Conservation (phyloP, 2,113 vertebrate species). For the Micronisus gabar region DNA sequence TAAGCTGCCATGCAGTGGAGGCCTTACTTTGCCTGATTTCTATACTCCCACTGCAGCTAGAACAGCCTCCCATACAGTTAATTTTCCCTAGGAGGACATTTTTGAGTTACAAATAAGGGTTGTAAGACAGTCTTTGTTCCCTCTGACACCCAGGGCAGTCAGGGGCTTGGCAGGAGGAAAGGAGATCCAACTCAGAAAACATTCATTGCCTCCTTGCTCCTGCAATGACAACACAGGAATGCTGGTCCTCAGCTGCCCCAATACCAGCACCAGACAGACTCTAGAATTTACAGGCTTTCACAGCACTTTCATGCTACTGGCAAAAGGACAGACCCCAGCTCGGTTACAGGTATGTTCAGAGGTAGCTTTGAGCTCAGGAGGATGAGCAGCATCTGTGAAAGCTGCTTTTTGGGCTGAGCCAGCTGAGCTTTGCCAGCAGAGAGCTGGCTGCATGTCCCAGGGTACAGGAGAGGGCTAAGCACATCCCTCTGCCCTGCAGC, state of each 20-base stretch:
- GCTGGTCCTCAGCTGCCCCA: not conserved
- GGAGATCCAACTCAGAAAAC: not conserved
- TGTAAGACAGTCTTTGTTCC: not conserved
- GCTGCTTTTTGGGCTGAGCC: not conserved
- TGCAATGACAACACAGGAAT: not conserved
- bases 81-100: not conserved
- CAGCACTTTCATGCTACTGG: not conserved
- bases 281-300: not conserved
- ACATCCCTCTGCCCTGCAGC: not conserved
- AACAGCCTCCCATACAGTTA: not conserved
- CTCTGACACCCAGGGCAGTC: rapidly evolving
- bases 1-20: not conserved
- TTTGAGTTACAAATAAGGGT: not conserved
- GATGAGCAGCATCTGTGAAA: not conserved
- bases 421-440: not conserved
- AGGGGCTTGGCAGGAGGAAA: not conserved
- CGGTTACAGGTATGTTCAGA: not conserved
- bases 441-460: not conserved
- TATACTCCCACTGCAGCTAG: not conserved
- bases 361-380: not conserved
- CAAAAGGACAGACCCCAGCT: not conserved
- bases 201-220: not conserved
- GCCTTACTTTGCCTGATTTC: not conserved
- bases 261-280: not conserved
- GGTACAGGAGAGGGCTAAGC: not conserved